A percentile compares a stretch with the other conserved stretches of the same genome.
Evolutionary conservation across 1,140 invertebrate genomes (phyloP).

Genomic region (Liolophura sinensis): DNA sequence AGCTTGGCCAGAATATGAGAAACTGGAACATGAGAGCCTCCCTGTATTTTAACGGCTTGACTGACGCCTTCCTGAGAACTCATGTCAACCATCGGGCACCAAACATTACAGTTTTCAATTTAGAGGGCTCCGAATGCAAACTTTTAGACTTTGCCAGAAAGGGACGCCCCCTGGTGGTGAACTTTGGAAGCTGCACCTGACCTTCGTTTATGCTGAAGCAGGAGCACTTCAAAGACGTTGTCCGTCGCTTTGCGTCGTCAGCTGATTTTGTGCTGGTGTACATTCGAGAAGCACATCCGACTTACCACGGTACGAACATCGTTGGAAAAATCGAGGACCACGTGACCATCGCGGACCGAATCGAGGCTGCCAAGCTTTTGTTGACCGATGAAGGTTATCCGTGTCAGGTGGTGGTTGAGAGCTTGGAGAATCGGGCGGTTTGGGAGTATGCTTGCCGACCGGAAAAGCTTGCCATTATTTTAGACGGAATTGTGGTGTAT

Average conservation of each 20-base stretch:
- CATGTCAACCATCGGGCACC: no score
- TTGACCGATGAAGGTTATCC: slow-evolving; percentile 8
- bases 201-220: slow-evolving; percentile 35
- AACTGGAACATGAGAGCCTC: no score
- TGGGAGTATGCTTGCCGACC: slow-evolving; percentile 16
- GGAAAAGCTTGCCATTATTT: slow-evolving; percentile 24
- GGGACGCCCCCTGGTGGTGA: slow-evolving; percentile 34
- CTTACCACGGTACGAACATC: slow-evolving; percentile 29
- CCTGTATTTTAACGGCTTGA: no score
- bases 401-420: slow-evolving; percentile 24
- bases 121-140: background rate
- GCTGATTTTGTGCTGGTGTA: slow-evolving; percentile 41
- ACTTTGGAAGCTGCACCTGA: slow-evolving; percentile 48
- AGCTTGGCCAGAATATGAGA: no score
- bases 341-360: slow-evolving; percentile 20
- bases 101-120: no score
- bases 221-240: slow-evolving; percentile 23
- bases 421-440: slow-evolving; percentile 22
- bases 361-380: slow-evolving; percentile 16
- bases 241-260: slow-evolving; percentile 22
- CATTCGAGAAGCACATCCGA: slow-evolving; percentile 37
- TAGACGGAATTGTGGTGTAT: slow-evolving; percentile 28
- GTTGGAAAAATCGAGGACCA: slow-evolving; percentile 19
- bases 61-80: no score
- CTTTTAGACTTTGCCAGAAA: slow-evolving; percentile 28